A percentile compares a stretch with the other conserved stretches of the same genome.
phyloP scores from a whole-genome alignment of 2,797 vertebrate species.

The Phoxinus dragarum region DNA sequence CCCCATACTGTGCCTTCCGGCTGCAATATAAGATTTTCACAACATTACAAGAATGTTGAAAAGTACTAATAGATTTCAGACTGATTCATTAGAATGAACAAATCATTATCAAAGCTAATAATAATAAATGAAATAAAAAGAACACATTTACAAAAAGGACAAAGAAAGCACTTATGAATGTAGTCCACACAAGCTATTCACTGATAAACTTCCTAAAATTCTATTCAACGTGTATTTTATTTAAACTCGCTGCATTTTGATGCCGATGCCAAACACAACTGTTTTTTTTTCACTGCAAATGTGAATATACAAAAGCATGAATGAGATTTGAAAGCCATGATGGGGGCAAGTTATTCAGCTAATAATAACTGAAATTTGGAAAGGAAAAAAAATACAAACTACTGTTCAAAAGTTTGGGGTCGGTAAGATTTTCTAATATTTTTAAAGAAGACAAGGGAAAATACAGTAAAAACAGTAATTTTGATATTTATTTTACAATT shows the following conservation, averaged over 20 bases:
- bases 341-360: neutral
- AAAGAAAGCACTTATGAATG: neutral
- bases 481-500: neutral
- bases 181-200: too few species aligned
- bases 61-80: neutral
- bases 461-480: neutral
- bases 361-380: too few species aligned
- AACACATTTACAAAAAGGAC: slow-evolving; percentile 2
- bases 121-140: neutral
- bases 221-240: neutral
- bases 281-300: neutral
- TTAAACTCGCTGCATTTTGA: neutral
- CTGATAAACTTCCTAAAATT: neutral
- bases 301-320: neutral
- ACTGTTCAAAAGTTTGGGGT: neutral
- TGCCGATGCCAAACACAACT: neutral
- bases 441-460: neutral
- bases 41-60: slow-evolving; percentile 10
- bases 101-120: neutral
- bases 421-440: neutral
- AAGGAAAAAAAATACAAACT: neutral
- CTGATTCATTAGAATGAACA: neutral
- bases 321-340: neutral
- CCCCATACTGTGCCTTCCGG: slow-evolving; percentile 70
- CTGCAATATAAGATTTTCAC: slow-evolving; percentile 54